These are phyloP conservation scores for Recurvirostra avosetta DNA, from an alignment of 2,113 vertebrate genomes.

Conservation along the genomic window DNA sequence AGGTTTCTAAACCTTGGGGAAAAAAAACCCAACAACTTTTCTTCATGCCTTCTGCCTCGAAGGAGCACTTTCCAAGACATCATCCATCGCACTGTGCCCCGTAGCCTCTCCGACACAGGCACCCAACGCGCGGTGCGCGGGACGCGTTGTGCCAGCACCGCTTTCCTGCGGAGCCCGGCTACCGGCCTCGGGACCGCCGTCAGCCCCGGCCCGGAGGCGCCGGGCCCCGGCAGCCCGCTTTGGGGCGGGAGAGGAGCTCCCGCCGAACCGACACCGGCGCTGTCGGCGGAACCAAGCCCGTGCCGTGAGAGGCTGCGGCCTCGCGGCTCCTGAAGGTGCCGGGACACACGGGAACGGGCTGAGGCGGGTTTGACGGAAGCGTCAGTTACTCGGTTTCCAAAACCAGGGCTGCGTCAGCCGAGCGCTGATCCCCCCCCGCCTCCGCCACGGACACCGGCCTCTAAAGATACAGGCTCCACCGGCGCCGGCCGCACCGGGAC, in stretches of 20 bases:
- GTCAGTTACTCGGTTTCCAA: no score
- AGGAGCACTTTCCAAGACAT: fast-evolving
- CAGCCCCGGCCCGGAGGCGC: neutral
- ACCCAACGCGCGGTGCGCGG: fast-evolving
- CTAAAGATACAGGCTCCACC: no score
- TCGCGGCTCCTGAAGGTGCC: no score
- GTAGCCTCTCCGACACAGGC: fast-evolving
- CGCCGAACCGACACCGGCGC: neutral
- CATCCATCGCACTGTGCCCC: fast-evolving
- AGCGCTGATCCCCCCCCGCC: no score
- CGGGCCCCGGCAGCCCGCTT: neutral
- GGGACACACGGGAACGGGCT: no score
- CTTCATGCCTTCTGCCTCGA: neutral
- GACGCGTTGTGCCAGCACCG: neutral
- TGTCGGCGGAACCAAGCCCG: neutral
- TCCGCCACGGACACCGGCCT: no score
- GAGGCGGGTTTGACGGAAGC: no score
- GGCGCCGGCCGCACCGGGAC: no score
- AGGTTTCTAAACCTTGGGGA: neutral
- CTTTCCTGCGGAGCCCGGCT: neutral
- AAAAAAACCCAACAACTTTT: fast-evolving
- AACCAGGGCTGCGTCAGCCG: no score
- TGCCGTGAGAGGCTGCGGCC: no score
- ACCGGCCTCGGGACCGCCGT: neutral
- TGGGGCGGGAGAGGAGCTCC: neutral